Conservation (phyloP, 2,797 vertebrate species). For the Sciaenops ocellatus region DNA sequence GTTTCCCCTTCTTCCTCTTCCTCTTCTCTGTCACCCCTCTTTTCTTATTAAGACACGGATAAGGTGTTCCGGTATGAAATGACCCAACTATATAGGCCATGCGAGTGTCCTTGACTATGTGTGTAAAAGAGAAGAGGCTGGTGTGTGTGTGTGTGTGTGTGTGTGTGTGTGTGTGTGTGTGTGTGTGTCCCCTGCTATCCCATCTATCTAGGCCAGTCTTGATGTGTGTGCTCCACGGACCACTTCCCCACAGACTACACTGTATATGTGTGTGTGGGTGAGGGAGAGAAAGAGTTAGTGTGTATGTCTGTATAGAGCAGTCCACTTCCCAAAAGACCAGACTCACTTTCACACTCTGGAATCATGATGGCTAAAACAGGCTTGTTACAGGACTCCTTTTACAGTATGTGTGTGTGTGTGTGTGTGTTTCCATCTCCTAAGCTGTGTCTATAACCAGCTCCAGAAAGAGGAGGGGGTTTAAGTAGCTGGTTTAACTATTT, state of each 20-base stretch:
- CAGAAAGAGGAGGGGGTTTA: slow-evolving; percentile 36
- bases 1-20: not conserved
- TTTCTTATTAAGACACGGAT: slow-evolving; percentile 54
- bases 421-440: slow-evolving; percentile 58
- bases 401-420: slow-evolving; percentile 34
- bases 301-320: slow-evolving; percentile 66
- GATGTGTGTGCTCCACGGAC: slow-evolving; percentile 76
- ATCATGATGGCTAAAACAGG: slow-evolving; percentile 79
- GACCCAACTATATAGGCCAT: slow-evolving; percentile 78
- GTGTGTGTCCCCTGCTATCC: slow-evolving; percentile 71
- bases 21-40: not conserved
- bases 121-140: slow-evolving; percentile 48
- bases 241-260: slow-evolving; percentile 77
- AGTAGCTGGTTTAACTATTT: slow-evolving; percentile 55
- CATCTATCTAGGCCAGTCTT: slow-evolving; percentile 86
- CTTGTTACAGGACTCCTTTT: slow-evolving; percentile 70
- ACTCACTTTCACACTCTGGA: slow-evolving; percentile 80
- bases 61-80: slow-evolving; percentile 66
- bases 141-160: slow-evolving; percentile 34
- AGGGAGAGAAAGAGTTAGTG: slow-evolving; percentile 40
- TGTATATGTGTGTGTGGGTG: slow-evolving; percentile 54
- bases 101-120: slow-evolving; percentile 76
- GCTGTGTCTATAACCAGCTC: slow-evolving; percentile 47
- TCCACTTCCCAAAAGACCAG: slow-evolving; percentile 83
- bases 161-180: slow-evolving; percentile 34